Percentiles rank a stretch among this genome's conserved stretches.
phyloP scores from a whole-genome alignment of 2,888 invertebrate genomes.

The Argyresthia albistria region DNA sequence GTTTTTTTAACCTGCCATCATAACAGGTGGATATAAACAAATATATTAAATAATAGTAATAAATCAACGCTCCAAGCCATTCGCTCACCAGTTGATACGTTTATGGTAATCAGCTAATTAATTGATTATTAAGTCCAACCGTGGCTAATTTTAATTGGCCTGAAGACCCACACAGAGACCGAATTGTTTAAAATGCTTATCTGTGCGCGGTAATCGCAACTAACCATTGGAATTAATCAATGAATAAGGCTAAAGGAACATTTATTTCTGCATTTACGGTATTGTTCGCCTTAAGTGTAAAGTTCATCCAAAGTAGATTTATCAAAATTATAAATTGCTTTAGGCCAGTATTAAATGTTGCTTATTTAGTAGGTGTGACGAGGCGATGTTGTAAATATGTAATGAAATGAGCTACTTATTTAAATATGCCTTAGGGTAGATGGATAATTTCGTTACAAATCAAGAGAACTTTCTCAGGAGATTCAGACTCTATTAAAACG shows the following conservation, averaged over 20 bases:
- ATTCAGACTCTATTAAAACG: no score
- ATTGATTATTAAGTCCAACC: not conserved
- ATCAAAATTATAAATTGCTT: no score
- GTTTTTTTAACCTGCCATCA: no score
- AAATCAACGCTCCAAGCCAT: not conserved
- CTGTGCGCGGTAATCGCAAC: not conserved
- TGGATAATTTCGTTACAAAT: no score
- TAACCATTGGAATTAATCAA: not conserved
- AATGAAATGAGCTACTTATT: no score
- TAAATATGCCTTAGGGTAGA: no score
- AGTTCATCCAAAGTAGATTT: no score
- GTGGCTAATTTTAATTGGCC: not conserved
- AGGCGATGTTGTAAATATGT: no score
- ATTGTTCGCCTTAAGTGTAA: not conserved
- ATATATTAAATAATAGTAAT: not conserved
- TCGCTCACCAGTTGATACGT: not conserved
- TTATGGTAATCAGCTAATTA: conserved; percentile 1
- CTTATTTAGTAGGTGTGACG: no score
- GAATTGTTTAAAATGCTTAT: not conserved
- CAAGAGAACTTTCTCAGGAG: no score
- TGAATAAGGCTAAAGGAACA: not conserved
- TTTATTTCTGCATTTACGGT: not conserved
- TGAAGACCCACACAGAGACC: not conserved
- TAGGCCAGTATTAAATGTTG: no score
- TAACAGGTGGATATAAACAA: no score